Evolutionary conservation across 2,797 vertebrate species (phyloP).

Genomic region (Aselliscus stoliczkanus): DNA sequence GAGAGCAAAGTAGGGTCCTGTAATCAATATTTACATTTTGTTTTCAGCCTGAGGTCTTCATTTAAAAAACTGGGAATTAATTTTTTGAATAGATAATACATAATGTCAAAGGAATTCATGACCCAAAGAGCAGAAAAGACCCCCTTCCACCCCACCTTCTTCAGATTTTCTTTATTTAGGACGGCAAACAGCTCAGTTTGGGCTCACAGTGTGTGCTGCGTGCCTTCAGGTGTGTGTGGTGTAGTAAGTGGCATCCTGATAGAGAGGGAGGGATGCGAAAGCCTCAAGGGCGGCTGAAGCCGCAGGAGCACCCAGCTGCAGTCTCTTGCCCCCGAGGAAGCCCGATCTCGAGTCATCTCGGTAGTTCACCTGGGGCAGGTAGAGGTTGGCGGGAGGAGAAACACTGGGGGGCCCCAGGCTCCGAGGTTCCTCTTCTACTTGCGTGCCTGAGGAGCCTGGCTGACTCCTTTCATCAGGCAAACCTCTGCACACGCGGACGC

Average conservation of each 20-base stretch:
- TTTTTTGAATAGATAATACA: not conserved
- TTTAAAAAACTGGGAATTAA: not conserved
- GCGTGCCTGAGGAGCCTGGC: too few species aligned
- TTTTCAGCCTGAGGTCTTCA: not conserved
- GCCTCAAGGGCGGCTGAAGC: accelerated
- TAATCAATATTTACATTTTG: not conserved
- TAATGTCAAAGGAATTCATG: not conserved
- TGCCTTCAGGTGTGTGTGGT: too few species aligned
- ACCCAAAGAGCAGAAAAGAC: not conserved
- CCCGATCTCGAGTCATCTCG: not conserved
- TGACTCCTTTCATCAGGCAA: not conserved
- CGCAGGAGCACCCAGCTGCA: accelerated
- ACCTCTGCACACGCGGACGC: accelerated
- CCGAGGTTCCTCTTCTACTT: accelerated
- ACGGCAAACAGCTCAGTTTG: not conserved
- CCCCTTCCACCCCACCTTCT: accelerated
- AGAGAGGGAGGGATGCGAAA: not conserved
- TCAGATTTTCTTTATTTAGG: not conserved
- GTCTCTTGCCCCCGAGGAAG: not conserved
- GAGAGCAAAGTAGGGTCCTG: not conserved
- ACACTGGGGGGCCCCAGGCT: not conserved
- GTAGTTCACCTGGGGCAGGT: not conserved
- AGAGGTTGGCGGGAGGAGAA: accelerated
- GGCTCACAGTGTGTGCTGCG: not conserved
- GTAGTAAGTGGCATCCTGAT: accelerated